These are phyloP conservation scores for Lonchura striata DNA, from an alignment of 2,113 vertebrate genomes.

Conservation along the genomic window DNA sequence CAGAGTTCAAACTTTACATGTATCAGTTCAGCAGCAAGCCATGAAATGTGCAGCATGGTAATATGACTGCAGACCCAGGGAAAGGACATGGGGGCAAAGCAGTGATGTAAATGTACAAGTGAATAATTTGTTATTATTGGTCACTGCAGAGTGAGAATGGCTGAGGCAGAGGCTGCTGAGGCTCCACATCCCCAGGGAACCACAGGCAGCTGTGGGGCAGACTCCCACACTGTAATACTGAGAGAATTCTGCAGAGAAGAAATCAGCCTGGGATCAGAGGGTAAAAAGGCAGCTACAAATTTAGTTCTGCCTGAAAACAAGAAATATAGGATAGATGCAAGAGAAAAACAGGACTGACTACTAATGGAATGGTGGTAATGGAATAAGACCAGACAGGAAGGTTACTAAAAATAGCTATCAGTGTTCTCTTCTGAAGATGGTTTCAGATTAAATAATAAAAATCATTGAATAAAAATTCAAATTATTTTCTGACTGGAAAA, in stretches of 20 bases:
- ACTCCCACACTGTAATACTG: neutral
- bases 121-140: neutral
- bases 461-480: neutral
- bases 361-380: neutral
- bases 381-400: neutral
- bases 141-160: neutral
- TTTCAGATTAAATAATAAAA: neutral
- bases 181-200: neutral
- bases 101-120: neutral
- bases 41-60: neutral
- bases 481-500: neutral
- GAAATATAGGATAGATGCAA: neutral
- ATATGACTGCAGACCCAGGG: neutral
- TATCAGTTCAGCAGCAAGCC: neutral
- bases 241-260: neutral
- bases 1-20: neutral
- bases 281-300: neutral
- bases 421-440: neutral
- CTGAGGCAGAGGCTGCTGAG: neutral
- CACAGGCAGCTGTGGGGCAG: neutral
- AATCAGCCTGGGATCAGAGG: neutral
- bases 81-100: neutral
- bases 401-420: neutral
- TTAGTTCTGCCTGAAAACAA: neutral
- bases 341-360: neutral